These are phyloP conservation scores for Punctoribates punctum DNA, from an alignment of 2,888 invertebrate species.

Conservation along the genomic window DNA sequence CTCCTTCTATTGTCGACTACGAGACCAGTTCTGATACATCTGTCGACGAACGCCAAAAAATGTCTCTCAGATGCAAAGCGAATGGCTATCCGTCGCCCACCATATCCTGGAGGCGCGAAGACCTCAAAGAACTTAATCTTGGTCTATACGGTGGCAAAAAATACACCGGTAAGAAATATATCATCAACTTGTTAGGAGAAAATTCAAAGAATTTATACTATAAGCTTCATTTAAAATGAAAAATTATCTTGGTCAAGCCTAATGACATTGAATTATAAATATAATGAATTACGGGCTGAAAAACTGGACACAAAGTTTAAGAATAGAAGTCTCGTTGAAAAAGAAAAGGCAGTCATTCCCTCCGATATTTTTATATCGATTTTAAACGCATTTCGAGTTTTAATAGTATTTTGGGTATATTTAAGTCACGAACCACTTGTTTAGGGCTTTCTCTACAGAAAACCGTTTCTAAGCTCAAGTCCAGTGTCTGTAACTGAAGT, in stretches of 20 bases:
- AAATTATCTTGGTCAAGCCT: no score
- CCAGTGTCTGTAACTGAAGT: not conserved
- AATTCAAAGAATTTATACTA: no score
- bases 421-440: conserved; percentile 13
- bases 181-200: no score
- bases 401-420: not conserved
- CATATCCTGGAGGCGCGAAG: conserved; percentile 89
- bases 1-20: conserved; percentile 85
- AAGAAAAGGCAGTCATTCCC: no score
- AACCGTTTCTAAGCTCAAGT: not conserved
- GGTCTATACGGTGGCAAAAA: conserved; percentile 56
- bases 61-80: conserved; percentile 42
- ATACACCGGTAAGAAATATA: conserved; percentile 45
- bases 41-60: conserved; percentile 43
- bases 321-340: no score
- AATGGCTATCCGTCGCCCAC: conserved; percentile 76
- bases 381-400: not conserved
- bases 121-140: conserved; percentile 77
- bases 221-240: no score
- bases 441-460: not conserved
- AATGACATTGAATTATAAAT: no score
- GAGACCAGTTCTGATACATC: conserved; percentile 59
- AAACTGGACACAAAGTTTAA: no score
- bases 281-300: no score
- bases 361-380: not conserved